These are phyloP conservation scores for Gymnocypris eckloni DNA, from an alignment of 2,797 vertebrate genomes.

Conservation along the genomic window DNA sequence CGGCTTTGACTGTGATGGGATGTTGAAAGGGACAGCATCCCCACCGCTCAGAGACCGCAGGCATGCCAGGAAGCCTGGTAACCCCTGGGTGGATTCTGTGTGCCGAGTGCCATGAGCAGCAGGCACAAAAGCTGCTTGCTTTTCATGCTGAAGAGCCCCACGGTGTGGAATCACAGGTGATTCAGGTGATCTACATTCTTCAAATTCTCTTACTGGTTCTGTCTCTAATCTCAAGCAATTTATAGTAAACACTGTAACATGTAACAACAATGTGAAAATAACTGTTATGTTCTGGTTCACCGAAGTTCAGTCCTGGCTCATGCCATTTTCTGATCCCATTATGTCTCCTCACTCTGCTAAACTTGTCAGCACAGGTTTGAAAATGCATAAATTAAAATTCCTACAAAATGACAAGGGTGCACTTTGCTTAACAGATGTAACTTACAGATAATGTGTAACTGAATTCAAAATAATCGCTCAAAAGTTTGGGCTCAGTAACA, in stretches of 20 bases:
- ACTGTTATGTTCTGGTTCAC: background rate
- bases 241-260: background rate
- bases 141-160: conserved; percentile 1
- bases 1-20: conserved; percentile 26
- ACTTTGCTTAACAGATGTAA: too few species aligned
- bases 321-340: background rate
- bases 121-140: conserved; percentile 39
- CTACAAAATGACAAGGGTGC: background rate
- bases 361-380: background rate
- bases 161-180: conserved; percentile 1
- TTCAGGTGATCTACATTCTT: background rate
- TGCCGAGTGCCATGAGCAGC: conserved; percentile 13
- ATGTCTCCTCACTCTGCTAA: background rate
- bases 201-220: background rate
- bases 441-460: background rate
- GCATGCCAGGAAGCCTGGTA: conserved; percentile 38
- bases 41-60: conserved; percentile 28
- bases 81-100: conserved; percentile 45
- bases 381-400: background rate
- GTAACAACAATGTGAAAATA: background rate
- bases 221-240: background rate
- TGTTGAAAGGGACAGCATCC: conserved; percentile 15
- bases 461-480: background rate
- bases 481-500: background rate
- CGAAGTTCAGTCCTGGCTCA: background rate